phyloP scores from a whole-genome alignment of 1,140 invertebrate genomes.

The Lucilia sericata region DNA sequence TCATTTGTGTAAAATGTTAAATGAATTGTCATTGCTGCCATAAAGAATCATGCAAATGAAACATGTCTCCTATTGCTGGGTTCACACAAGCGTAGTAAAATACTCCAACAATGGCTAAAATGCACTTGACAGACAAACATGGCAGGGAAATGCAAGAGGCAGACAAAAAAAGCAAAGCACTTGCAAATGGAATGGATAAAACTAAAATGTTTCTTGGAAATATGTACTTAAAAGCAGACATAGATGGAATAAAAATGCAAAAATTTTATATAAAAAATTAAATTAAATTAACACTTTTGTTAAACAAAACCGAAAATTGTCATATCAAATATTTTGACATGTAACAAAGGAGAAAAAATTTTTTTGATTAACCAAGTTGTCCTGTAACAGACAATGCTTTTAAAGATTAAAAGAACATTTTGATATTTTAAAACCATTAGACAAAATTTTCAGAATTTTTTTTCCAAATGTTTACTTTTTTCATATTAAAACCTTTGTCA shows the following conservation, averaged over 20 bases:
- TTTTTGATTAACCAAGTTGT: too few relatives aligned
- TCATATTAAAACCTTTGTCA: too few relatives aligned
- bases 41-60: not conserved
- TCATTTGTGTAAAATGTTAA: slow-evolving; percentile 6
- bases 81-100: not conserved
- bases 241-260: not conserved
- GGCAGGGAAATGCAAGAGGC: too few relatives aligned
- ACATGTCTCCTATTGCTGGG: not conserved
- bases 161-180: not conserved
- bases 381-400: too few relatives aligned
- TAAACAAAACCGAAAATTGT: too few relatives aligned
- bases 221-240: not conserved
- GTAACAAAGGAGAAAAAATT: too few relatives aligned
- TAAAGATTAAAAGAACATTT: too few relatives aligned
- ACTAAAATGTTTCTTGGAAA: not conserved
- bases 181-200: not conserved
- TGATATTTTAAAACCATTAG: too few relatives aligned
- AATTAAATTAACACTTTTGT: too few relatives aligned
- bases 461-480: too few relatives aligned
- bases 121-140: not conserved
- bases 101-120: not conserved
- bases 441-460: too few relatives aligned
- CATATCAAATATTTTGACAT: too few relatives aligned
- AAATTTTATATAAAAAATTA: not conserved
- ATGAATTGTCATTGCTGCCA: slow-evolving; percentile 10